These are phyloP conservation scores for Bettongia penicillata DNA, from an alignment of 2,113 vertebrate genomes.

Conservation along the genomic window DNA sequence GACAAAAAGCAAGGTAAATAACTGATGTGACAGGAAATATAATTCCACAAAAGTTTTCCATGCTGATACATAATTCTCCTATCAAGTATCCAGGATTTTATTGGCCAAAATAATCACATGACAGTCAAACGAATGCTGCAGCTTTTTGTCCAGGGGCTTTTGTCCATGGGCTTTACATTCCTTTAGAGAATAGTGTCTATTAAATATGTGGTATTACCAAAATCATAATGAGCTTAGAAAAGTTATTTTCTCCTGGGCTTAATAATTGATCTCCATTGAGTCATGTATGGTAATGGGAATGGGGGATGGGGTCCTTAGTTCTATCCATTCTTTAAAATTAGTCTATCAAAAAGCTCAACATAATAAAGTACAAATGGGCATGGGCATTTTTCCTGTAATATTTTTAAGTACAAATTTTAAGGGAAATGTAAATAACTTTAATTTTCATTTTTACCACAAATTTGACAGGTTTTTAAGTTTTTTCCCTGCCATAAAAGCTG, in stretches of 20 bases:
- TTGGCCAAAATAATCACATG: background rate
- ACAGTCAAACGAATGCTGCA: background rate
- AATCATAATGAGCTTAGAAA: background rate
- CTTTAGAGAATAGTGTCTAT: background rate
- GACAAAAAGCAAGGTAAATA: background rate
- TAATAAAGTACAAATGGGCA: background rate
- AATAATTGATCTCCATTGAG: background rate
- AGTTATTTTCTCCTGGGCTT: background rate
- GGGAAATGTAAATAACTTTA: background rate
- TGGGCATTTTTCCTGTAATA: background rate
- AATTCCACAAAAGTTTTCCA: background rate
- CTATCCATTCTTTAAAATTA: constrained; percentile 4
- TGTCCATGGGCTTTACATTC: background rate
- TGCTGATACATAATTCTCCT: background rate
- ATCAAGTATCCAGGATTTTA: background rate
- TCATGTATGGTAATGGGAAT: background rate
- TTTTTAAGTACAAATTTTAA: background rate
- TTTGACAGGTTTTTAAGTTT: background rate
- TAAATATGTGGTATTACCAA: background rate
- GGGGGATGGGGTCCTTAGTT: background rate
- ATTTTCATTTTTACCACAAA: background rate
- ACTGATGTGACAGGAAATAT: background rate
- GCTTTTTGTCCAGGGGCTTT: background rate
- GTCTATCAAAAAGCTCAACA: constrained; percentile 34
- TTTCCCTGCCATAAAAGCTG: background rate